Percentiles rank a stretch among this genome's conserved stretches.
phyloP scores from a whole-genome alignment of 2,888 invertebrate genomes.

The Muscina levida region DNA sequence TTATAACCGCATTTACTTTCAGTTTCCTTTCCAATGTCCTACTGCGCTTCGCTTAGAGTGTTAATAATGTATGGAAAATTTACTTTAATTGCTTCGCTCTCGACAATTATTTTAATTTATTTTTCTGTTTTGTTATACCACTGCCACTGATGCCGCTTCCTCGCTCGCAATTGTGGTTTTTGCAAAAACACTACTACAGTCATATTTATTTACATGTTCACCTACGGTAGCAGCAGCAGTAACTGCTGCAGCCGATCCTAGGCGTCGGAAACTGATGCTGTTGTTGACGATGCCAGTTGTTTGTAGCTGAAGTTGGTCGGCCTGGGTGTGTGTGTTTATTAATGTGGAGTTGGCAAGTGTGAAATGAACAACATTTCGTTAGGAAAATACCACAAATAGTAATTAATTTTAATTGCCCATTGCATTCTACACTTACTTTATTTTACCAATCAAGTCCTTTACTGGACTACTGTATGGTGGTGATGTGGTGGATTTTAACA shows the following conservation, averaged over 20 bases:
- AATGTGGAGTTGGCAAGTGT: slow-evolving; percentile 54
- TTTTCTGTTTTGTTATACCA: too few species aligned
- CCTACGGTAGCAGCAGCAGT: background rate
- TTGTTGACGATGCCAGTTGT: background rate
- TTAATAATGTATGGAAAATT: slow-evolving; percentile 56
- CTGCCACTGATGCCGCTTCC: slow-evolving; percentile 17
- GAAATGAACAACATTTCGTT: slow-evolving; percentile 49
- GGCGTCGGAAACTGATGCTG: background rate
- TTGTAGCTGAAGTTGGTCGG: slow-evolving; percentile 12
- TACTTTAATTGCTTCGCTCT: slow-evolving; percentile 64
- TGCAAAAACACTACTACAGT: too few species aligned
- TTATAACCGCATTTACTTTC: too few species aligned
- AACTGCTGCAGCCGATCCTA: background rate
- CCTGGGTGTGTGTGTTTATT: slow-evolving; percentile 10
- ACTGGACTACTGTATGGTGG: too few species aligned
- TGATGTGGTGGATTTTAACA: too few species aligned
- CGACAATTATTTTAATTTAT: slow-evolving; percentile 54
- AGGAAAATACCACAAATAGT: slow-evolving; percentile 54
- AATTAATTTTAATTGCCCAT: slow-evolving; percentile 64
- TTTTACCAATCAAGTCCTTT: too few species aligned
- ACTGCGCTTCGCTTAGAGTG: too few species aligned
- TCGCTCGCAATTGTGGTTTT: slow-evolving; percentile 13
- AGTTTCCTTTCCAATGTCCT: too few species aligned
- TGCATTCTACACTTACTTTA: slow-evolving; percentile 15
- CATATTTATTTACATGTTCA: slow-evolving; percentile 22